Evolutionary conservation across 1,140 invertebrate genomes (phyloP).

Genomic region (Cheumatopsyche charites): DNA sequence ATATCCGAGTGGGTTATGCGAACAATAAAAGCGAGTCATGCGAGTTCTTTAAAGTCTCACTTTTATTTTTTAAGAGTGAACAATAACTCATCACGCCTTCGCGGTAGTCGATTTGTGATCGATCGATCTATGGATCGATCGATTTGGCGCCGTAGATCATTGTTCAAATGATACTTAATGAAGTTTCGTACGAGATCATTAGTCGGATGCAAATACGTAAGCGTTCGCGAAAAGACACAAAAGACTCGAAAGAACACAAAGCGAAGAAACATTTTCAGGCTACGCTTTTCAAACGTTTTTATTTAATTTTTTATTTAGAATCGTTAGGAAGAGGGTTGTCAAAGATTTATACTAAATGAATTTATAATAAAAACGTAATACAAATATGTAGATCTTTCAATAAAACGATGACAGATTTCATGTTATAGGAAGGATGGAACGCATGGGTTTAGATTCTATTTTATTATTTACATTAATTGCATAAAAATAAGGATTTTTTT

Average conservation of each 20-base stretch:
- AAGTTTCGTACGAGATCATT: slow-evolving; percentile 11
- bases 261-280: background rate
- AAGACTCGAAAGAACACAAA: background rate
- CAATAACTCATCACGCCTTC: slow-evolving; percentile 13
- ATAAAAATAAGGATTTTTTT: too few species aligned
- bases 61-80: slow-evolving; percentile 3
- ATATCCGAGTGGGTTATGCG: slow-evolving; percentile 30
- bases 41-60: background rate
- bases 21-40: slow-evolving; percentile 25
- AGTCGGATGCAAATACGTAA: slow-evolving; percentile 5
- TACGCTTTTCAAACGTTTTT: slow-evolving; percentile 1
- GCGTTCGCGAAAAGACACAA: slow-evolving; percentile 6
- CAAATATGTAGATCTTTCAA: too few species aligned
- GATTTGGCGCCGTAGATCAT: too few species aligned
- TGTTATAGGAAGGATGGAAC: too few species aligned
- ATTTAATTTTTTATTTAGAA: background rate
- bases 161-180: too few species aligned
- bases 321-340: too few species aligned
- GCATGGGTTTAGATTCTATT: too few species aligned
- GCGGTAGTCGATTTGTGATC: background rate
- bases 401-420: too few species aligned
- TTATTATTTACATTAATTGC: too few species aligned
- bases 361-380: too few species aligned
- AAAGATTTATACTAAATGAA: too few species aligned
- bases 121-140: too few species aligned